Conservation (phyloP, 2,113 vertebrate species). For the Pampusana beccarii region DNA sequence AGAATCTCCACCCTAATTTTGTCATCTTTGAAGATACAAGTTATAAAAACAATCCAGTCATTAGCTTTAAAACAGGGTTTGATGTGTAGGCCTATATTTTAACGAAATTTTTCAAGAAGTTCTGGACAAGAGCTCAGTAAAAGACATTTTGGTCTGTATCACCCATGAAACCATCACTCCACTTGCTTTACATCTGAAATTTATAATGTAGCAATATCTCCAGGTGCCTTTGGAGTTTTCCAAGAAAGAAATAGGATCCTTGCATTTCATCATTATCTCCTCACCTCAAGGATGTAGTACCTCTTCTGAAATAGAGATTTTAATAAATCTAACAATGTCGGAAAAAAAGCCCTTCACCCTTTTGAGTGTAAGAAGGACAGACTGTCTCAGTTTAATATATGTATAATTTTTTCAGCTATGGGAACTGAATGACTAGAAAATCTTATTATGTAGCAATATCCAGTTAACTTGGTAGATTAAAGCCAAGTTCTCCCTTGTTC, state of each 20-base stretch:
- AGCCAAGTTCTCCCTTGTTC: neutral
- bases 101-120: neutral
- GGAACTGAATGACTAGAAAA: conserved; percentile 1
- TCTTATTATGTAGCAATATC: neutral
- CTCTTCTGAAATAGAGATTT: conserved; percentile 35
- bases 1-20: neutral
- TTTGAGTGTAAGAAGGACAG: neutral
- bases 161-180: neutral
- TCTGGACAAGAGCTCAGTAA: neutral
- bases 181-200: neutral
- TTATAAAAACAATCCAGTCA: neutral
- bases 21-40: neutral
- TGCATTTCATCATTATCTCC: conserved; percentile 14
- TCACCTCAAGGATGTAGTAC: neutral
- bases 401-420: neutral
- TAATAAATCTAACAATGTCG: conserved; percentile 28
- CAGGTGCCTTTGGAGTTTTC: neutral
- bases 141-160: neutral
- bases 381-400: neutral
- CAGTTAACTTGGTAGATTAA: neutral
- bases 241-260: conserved; percentile 6
- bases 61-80: neutral
- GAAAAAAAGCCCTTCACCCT: neutral
- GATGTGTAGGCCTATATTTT: neutral
- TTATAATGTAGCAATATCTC: neutral